phyloP scores from a whole-genome alignment of 2,888 invertebrate genomes.

The Thymelicus acteon region DNA sequence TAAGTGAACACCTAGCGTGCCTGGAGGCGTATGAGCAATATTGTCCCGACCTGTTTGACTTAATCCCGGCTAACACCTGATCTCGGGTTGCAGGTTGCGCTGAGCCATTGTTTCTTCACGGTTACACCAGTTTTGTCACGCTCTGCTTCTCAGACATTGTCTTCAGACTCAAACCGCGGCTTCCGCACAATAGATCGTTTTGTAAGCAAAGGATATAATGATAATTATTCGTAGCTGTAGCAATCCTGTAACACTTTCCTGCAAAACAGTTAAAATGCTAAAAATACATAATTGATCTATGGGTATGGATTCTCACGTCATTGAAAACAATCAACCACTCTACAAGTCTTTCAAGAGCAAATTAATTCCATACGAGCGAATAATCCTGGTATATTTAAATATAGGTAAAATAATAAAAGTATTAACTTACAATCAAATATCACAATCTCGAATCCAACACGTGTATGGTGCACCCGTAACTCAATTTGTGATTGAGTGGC shows the following conservation, averaged over 20 bases:
- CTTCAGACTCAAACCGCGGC: conserved; percentile 18
- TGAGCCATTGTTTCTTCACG: conserved; percentile 27
- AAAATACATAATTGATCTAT: no score
- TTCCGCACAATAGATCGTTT: conserved; percentile 20
- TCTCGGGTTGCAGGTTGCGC: conserved; percentile 54
- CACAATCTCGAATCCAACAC: not conserved
- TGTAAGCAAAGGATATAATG: not conserved
- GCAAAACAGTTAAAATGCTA: not conserved
- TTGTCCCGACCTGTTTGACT: conserved; percentile 34
- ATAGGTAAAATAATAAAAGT: no score
- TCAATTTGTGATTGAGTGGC: conserved; percentile 7
- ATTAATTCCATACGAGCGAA: no score
- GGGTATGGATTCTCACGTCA: no score
- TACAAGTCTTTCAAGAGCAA: no score
- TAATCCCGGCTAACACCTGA: conserved; percentile 33
- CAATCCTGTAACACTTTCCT: not conserved
- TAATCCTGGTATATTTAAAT: no score
- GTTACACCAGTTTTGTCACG: conserved; percentile 56
- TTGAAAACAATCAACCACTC: no score
- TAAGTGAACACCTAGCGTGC: conserved; percentile 31
- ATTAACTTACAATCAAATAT: no score
- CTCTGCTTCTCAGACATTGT: conserved; percentile 57
- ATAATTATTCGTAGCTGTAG: not conserved
- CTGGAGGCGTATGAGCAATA: conserved; percentile 33
- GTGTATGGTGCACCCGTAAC: conserved; percentile 3